A percentile compares a stretch with the other conserved stretches of the same genome.
These are phyloP conservation scores for Mesocricetus auratus DNA, from an alignment of 2,113 vertebrate genomes.

Conservation along the genomic window DNA sequence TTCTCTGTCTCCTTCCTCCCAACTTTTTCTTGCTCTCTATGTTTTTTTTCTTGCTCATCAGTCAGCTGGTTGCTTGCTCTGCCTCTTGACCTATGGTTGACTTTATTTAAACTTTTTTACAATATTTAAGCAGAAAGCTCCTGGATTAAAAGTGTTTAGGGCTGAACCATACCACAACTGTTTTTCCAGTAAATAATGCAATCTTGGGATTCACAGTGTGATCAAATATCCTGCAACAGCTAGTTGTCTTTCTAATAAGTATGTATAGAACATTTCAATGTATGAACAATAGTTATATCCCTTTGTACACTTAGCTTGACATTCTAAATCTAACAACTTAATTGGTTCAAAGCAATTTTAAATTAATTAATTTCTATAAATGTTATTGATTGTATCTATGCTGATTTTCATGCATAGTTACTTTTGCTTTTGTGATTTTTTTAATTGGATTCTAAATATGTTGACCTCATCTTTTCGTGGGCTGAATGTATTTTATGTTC, in stretches of 20 bases:
- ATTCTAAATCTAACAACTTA: not conserved
- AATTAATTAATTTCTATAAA: not conserved
- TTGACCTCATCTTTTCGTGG: not conserved
- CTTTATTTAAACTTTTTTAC: no score
- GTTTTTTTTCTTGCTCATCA: no score
- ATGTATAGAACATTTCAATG: not conserved
- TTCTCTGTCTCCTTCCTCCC: not conserved
- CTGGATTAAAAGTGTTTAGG: not conserved
- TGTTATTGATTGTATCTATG: not conserved
- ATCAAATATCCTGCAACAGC: not conserved
- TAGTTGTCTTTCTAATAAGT: not conserved
- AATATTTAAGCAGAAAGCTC: not conserved
- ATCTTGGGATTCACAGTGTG: not conserved
- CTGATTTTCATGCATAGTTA: not conserved
- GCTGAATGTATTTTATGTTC: not conserved
- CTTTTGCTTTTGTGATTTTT: not conserved
- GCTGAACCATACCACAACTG: not conserved
- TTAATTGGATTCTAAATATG: not conserved
- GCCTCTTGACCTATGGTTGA: no score
- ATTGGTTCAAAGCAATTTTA: not conserved
- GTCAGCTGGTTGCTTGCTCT: no score
- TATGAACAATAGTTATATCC: not conserved
- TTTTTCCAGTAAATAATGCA: not conserved
- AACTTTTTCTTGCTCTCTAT: not conserved
- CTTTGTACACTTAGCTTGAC: not conserved